These are phyloP conservation scores for Oegoconia quadripuncta DNA, from an alignment of 2,888 invertebrate species.

Conservation along the genomic window DNA sequence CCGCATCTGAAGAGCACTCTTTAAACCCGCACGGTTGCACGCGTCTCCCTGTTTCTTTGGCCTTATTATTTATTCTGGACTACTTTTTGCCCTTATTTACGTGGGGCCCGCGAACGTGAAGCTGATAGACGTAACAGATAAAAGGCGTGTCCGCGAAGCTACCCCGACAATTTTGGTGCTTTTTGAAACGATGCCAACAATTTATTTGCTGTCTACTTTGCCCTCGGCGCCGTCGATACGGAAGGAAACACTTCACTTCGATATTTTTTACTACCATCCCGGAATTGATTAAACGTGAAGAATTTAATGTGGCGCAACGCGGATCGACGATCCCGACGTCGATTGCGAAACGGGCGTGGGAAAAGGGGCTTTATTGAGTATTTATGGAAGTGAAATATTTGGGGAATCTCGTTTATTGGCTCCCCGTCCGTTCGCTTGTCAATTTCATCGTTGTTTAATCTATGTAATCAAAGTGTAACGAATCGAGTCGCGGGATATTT, in stretches of 20 bases:
- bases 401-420: slow-evolving; percentile 53
- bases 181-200: slow-evolving; percentile 71
- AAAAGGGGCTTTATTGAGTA: slow-evolving; percentile 54
- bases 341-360: slow-evolving; percentile 52
- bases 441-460: slow-evolving; percentile 46
- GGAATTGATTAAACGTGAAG: slow-evolving; percentile 70
- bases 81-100: slow-evolving; percentile 58
- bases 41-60: slow-evolving; percentile 33
- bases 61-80: slow-evolving; percentile 49
- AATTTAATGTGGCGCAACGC: slow-evolving; percentile 64
- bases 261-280: slow-evolving; percentile 53
- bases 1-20: slow-evolving; percentile 36
- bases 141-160: slow-evolving; percentile 68
- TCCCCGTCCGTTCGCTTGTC: slow-evolving; percentile 43
- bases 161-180: slow-evolving; percentile 62
- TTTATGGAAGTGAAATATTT: slow-evolving; percentile 56
- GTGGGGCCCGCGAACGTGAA: slow-evolving; percentile 46
- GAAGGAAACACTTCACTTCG: slow-evolving; percentile 58
- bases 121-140: slow-evolving; percentile 72
- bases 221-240: slow-evolving; percentile 52
- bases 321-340: slow-evolving; percentile 44
- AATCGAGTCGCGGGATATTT: slow-evolving; percentile 17
- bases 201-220: slow-evolving; percentile 66
- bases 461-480: slow-evolving; percentile 34
- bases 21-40: slow-evolving; percentile 42